Conservation (phyloP, 2,113 vertebrate species). For the Mesembrinibis cayennensis region DNA sequence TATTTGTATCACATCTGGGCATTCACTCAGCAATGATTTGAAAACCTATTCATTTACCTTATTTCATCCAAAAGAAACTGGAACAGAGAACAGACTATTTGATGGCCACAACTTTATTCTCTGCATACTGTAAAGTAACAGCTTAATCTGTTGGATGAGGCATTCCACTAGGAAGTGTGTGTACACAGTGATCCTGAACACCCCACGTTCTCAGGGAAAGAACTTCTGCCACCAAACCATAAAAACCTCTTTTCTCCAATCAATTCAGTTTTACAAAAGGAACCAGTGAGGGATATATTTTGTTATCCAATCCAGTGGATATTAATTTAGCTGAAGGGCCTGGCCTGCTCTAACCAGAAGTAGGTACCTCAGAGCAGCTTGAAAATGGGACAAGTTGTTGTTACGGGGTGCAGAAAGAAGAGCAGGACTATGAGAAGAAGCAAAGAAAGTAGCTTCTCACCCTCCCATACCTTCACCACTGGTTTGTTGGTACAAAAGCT, state of each 20-base stretch:
- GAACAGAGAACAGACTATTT: background rate
- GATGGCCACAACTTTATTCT: constrained; percentile 35
- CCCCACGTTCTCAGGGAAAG: background rate
- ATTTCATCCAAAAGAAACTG: constrained; percentile 12
- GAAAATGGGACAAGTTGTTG: background rate
- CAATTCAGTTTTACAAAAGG: background rate
- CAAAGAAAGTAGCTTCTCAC: background rate
- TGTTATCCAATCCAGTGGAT: background rate
- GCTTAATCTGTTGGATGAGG: background rate
- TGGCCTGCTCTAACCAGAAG: background rate
- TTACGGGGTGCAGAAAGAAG: background rate
- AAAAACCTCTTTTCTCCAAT: background rate
- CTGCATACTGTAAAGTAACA: background rate
- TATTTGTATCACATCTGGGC: background rate
- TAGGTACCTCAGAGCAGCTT: background rate
- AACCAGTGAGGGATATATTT: background rate
- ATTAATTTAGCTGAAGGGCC: background rate
- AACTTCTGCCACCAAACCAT: background rate
- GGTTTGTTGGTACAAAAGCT: background rate
- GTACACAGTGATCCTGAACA: background rate
- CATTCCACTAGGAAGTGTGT: background rate
- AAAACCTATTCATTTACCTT: background rate
- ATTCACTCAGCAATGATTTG: background rate
- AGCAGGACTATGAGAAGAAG: background rate
- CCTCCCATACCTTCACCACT: background rate